Conservation (phyloP, 2,888 invertebrate species). For the Abrostola triplasia region DNA sequence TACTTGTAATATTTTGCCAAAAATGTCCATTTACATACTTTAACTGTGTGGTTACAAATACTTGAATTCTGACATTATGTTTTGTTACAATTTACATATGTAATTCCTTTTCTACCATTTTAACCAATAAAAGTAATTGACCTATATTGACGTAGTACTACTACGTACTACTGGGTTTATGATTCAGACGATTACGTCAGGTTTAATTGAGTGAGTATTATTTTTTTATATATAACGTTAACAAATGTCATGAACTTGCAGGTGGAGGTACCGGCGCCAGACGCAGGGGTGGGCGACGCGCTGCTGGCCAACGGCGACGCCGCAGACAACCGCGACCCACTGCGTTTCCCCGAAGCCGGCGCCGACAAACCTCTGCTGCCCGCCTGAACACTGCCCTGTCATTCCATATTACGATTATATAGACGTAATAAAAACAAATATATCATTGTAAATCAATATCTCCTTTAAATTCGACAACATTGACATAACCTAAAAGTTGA, state of each 20-base stretch:
- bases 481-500: constrained; percentile 26
- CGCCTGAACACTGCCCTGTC: constrained; percentile 35
- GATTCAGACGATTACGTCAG: too few species aligned
- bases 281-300: constrained; percentile 57
- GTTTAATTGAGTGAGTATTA: neutral
- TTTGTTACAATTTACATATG: too few species aligned
- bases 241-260: constrained; percentile 18
- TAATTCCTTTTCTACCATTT: too few species aligned
- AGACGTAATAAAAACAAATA: constrained; percentile 10
- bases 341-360: constrained; percentile 32
- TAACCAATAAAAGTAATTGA: too few species aligned
- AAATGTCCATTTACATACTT: too few species aligned
- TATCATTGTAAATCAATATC: constrained; percentile 10
- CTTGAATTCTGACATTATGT: too few species aligned
- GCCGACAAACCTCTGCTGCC: constrained; percentile 56
- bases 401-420: constrained; percentile 38
- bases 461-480: constrained; percentile 23
- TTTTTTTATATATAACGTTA: neutral
- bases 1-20: too few species aligned
- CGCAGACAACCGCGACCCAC: constrained; percentile 26
- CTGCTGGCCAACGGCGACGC: constrained; percentile 65
- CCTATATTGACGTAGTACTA: too few species aligned
- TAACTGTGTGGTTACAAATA: too few species aligned
- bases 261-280: constrained; percentile 49
- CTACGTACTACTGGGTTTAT: too few species aligned